A percentile compares a stretch with the other conserved stretches of the same genome.
Evolutionary conservation across 2,888 invertebrate genomes (phyloP).

Genomic region (Cremastinae sp.): DNA sequence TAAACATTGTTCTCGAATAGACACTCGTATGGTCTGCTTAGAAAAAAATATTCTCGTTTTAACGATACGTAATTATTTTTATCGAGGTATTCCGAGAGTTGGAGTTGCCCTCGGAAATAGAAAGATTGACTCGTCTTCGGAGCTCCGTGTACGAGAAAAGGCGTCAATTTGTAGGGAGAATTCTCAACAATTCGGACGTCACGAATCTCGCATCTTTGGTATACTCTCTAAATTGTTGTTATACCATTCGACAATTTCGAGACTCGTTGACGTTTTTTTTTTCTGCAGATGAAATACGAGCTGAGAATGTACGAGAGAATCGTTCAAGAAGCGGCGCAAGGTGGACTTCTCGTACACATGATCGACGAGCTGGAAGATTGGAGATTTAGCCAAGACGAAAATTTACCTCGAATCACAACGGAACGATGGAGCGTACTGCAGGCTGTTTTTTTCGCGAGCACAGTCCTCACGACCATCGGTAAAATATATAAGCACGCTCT

Average conservation of each 20-base stretch:
- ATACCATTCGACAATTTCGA: too few relatives aligned
- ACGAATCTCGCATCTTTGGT: conserved; percentile 83
- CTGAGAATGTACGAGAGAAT: conserved; percentile 80
- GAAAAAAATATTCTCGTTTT: too few relatives aligned
- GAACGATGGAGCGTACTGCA: conserved; percentile 91
- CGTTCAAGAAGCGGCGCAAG: conserved; percentile 87
- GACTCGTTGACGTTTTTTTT: not conserved
- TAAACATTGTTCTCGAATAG: not conserved
- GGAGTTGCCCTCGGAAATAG: conserved; percentile 89
- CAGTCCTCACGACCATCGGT: conserved; percentile 95
- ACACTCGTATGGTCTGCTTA: not conserved
- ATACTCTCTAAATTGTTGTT: conserved; percentile 50
- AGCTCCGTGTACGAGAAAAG: conserved; percentile 82
- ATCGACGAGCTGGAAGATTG: conserved; percentile 62
- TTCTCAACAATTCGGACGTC: conserved; percentile 84
- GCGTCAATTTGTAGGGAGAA: conserved; percentile 83
- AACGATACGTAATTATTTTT: not conserved
- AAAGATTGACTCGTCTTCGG: conserved; percentile 82
- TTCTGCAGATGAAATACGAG: conserved; percentile 71
- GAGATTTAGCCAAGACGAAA: conserved; percentile 54
- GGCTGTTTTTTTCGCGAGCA: conserved; percentile 94
- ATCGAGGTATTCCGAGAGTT: conserved; percentile 88
- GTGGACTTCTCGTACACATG: conserved; percentile 82
- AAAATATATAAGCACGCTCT: conserved; percentile 64
- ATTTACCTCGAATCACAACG: conserved; percentile 77